phyloP scores from a whole-genome alignment of 2,888 invertebrate genomes.

The Machimus rusticus region DNA sequence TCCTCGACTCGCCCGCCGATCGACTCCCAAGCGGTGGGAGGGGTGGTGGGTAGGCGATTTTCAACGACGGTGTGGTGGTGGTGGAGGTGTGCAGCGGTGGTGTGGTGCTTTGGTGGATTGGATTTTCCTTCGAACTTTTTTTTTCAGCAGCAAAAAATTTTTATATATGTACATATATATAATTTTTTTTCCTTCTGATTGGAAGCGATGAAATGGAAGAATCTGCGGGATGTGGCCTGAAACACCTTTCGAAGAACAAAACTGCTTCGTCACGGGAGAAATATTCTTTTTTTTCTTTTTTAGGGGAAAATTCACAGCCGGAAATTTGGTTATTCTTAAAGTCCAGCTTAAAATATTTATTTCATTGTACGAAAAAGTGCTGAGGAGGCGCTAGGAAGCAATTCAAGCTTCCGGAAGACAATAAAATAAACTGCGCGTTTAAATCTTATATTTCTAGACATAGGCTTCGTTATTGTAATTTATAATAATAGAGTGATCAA shows the following conservation, averaged over 20 bases:
- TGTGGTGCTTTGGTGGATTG: neutral
- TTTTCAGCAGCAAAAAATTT: neutral
- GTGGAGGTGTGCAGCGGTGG: neutral
- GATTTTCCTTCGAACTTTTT: neutral
- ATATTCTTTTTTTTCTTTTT: neutral
- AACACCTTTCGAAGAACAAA: neutral
- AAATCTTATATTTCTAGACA: neutral
- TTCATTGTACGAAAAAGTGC: neutral
- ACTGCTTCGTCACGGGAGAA: neutral
- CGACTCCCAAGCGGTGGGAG: no score
- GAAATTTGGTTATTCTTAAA: neutral
- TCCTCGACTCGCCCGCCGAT: neutral
- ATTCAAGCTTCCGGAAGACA: neutral
- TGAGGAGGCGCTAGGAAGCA: neutral
- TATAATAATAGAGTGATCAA: no score
- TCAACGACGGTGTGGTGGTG: neutral
- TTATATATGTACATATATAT: neutral
- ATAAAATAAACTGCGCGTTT: neutral
- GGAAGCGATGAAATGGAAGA: neutral
- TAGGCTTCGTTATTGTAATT: no score
- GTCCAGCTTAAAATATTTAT: neutral
- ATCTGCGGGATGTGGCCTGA: neutral
- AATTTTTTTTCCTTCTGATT: neutral
- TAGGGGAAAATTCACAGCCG: neutral
- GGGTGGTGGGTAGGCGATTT: neutral